phyloP scores from a whole-genome alignment of 92 coral and sea anemone species.

The Palythoa grandiflora region DNA sequence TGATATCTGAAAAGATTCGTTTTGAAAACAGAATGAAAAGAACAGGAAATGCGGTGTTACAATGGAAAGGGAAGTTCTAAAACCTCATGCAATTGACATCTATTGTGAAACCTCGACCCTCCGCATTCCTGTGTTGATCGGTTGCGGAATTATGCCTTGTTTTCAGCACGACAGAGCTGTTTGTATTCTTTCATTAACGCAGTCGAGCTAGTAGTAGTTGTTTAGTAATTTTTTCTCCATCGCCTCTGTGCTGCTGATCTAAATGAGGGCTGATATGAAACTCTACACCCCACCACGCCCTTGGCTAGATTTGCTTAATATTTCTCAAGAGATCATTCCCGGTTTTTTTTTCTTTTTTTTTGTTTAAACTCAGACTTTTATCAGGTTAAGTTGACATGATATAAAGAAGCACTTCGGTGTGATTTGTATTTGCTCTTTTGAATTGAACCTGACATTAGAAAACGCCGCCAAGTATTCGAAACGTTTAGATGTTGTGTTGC shows the following conservation, averaged over 20 bases:
- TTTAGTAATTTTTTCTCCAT: neutral
- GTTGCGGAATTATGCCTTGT: neutral
- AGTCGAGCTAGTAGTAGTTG: neutral
- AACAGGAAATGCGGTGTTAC: too few species aligned
- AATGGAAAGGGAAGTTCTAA: neutral
- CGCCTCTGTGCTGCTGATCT: neutral
- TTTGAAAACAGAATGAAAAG: too few species aligned
- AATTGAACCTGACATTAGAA: neutral
- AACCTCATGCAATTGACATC: neutral
- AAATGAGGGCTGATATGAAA: neutral
- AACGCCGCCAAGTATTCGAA: neutral
- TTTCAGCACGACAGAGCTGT: neutral
- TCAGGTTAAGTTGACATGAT: neutral
- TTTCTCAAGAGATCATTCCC: neutral
- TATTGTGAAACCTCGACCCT: neutral
- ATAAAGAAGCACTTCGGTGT: neutral
- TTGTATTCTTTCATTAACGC: neutral
- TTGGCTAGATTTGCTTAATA: neutral
- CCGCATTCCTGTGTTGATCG: neutral
- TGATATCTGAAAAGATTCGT: too few species aligned
- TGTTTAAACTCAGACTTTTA: neutral
- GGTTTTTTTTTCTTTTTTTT: neutral
- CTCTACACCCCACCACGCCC: constrained; percentile 9
- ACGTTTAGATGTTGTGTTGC: neutral
- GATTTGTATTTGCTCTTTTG: neutral